A percentile compares a stretch with the other conserved stretches of the same genome.
Conservation (phyloP, 2,113 vertebrate species). For the Suricata suricatta region DNA sequence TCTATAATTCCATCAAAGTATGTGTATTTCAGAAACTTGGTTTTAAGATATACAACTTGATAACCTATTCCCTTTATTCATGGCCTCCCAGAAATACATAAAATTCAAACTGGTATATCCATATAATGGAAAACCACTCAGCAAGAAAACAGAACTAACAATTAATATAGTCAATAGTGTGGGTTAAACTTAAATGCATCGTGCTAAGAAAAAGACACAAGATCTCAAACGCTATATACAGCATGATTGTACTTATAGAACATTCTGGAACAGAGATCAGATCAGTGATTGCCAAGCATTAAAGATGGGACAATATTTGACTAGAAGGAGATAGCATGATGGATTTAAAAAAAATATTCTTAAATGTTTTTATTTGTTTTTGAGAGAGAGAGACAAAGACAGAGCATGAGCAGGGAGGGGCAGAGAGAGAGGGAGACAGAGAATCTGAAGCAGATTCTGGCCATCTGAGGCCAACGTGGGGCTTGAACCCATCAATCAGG, state of each 20-base stretch:
- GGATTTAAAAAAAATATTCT: background rate
- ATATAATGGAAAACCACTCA: background rate
- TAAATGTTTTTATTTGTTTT: no score
- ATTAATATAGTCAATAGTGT: background rate
- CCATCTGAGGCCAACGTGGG: no score
- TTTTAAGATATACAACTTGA: background rate
- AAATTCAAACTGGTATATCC: background rate
- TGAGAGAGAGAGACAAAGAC: no score
- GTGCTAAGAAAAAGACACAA: background rate
- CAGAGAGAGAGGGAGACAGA: no score
- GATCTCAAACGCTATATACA: background rate
- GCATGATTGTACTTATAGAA: background rate
- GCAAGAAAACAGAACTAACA: background rate
- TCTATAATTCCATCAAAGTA: background rate
- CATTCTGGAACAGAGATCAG: background rate
- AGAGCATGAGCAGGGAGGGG: no score
- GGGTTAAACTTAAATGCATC: background rate
- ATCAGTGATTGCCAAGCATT: background rate
- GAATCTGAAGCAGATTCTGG: no score
- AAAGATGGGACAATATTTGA: background rate
- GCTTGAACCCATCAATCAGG: no score
- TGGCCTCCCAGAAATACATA: background rate
- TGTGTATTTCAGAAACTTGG: background rate
- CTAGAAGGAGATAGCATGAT: background rate
- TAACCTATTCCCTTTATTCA: background rate